Evolutionary conservation across 2,888 invertebrate species (phyloP).

Genomic region (Pseudococcus jackbeardsleyi): DNA sequence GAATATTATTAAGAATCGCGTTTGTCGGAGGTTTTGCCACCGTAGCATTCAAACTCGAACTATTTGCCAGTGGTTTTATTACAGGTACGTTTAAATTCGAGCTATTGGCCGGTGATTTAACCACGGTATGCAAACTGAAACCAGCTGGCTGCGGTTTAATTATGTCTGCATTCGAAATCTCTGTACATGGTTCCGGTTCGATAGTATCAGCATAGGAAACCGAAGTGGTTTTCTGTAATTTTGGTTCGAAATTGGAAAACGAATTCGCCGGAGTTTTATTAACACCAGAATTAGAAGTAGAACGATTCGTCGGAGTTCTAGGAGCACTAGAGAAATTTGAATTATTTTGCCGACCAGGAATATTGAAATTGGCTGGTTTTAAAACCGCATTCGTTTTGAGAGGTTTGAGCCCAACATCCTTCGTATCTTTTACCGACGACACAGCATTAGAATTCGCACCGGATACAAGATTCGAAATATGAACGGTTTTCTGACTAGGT

Average conservation of each 20-base stretch:
- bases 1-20: not conserved
- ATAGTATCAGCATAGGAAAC: no score
- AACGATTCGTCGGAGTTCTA: no score
- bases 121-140: not conserved
- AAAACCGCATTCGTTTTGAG: not conserved
- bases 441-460: not conserved
- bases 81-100: not conserved
- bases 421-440: not conserved
- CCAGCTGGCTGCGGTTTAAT: not conserved
- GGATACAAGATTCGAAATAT: not conserved
- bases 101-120: not conserved
- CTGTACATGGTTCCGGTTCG: no score
- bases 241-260: no score
- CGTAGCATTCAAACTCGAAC: not conserved
- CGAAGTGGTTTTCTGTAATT: no score
- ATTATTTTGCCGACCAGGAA: not conserved
- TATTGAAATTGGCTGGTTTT: not conserved
- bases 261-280: no score
- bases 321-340: not conserved
- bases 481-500: not conserved
- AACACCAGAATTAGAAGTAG: no score
- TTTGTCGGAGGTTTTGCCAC: not conserved
- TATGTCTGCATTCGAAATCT: no score
- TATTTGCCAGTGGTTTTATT: not conserved
- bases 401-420: not conserved